phyloP scores from a whole-genome alignment of 2,888 invertebrate genomes.

The Rotaria magnacalcarata region DNA sequence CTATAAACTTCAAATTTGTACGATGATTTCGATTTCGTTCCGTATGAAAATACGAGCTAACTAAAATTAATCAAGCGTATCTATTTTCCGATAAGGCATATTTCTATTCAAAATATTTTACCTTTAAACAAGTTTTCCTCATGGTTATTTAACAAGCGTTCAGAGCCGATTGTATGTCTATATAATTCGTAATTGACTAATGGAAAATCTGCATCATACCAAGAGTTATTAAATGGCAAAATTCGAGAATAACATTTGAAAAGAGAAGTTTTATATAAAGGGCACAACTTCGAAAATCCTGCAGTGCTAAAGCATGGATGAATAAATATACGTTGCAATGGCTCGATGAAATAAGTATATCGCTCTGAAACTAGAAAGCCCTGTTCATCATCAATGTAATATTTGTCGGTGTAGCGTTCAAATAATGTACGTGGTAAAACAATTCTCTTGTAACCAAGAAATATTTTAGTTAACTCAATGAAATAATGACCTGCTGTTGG shows the following conservation, averaged over 20 bases:
- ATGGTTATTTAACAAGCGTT: background rate
- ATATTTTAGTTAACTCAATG: background rate
- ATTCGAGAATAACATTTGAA: background rate
- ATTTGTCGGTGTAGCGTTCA: background rate
- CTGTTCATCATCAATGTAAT: background rate
- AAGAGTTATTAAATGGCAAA: background rate
- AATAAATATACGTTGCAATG: background rate
- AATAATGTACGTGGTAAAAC: background rate
- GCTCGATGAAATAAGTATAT: background rate
- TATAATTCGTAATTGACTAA: background rate
- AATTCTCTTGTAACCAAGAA: background rate
- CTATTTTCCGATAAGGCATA: too few relatives aligned
- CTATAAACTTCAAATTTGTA: background rate
- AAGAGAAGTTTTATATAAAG: background rate
- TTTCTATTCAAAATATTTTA: too few relatives aligned
- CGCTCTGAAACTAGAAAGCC: background rate
- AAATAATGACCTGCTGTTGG: background rate
- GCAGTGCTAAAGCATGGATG: background rate
- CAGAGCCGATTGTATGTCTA: background rate
- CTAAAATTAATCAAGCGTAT: too few relatives aligned
- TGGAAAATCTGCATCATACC: background rate
- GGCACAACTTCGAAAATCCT: background rate
- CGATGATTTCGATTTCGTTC: background rate
- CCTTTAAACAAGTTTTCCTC: background rate
- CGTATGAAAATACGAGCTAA: background rate